Conservation (phyloP, 2,888 invertebrate genomes). For the Eristalinus sepulchralis region DNA sequence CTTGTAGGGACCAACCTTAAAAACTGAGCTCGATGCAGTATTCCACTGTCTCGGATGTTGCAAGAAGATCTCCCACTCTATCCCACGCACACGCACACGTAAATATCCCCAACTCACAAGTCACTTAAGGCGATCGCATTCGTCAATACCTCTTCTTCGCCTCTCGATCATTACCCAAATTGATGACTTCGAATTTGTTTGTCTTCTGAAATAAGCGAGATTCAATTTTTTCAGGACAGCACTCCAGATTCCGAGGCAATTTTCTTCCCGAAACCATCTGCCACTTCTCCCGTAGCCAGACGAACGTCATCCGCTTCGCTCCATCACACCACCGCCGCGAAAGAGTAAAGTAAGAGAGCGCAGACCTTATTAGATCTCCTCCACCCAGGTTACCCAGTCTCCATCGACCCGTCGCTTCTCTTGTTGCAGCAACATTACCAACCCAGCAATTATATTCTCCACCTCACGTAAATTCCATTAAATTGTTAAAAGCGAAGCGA, state of each 20-base stretch:
- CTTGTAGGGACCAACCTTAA: too few species aligned
- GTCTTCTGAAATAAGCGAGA: not conserved
- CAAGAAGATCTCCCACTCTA: too few species aligned
- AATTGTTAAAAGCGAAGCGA: slow-evolving; percentile 67
- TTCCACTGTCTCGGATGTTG: too few species aligned
- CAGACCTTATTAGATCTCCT: slow-evolving; percentile 11
- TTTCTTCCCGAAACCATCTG: not conserved
- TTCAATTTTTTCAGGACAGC: not conserved
- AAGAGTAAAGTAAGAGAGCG: not conserved
- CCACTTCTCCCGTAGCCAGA: not conserved
- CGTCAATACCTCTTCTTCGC: not conserved
- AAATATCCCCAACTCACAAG: not conserved
- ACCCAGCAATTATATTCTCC: slow-evolving; percentile 61
- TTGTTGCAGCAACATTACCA: slow-evolving; percentile 23
- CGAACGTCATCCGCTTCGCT: not conserved
- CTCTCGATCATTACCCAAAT: not conserved
- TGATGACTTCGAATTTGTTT: not conserved
- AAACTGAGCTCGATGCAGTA: too few species aligned
- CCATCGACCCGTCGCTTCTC: not conserved
- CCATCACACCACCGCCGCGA: not conserved
- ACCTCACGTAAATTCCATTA: slow-evolving; percentile 69
- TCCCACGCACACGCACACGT: too few species aligned
- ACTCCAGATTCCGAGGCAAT: not conserved
- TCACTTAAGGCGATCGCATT: not conserved
- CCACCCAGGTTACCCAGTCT: slow-evolving; percentile 14